Base-by-base conservation (phyloP, 2,113 vertebrate genomes). In the Anas platyrhynchos region DNA sequence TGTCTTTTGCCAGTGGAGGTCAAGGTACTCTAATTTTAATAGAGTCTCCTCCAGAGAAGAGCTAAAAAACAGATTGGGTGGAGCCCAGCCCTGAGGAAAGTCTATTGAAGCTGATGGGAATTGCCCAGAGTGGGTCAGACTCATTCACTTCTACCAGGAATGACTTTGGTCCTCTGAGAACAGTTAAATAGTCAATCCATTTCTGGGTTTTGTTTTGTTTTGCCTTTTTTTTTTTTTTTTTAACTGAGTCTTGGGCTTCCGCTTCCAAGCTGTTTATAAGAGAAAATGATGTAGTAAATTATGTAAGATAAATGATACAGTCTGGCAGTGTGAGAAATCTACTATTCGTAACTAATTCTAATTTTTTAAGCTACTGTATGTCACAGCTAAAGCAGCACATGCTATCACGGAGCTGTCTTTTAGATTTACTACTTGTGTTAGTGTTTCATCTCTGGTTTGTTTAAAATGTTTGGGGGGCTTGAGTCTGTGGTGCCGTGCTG, bases 281-380 rank as follows among this genome's bases (percentile, higher is more conserved):
- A 97, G 85, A 97, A 95, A 95, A 96, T 91, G 73, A 97, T 94
- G 76, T n/a, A 94, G 86, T 89, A 96, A 97, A 95, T 95, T 86
- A 86, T 88, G 68, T 94, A 84, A 95, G 92, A 95, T 84, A 95
- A 91, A 97, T 92, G 81, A 66, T 89, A 76, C 54, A 95, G 75
- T 66, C 65, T 96, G 95, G 86, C 88, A 89, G 72, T 93, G 91
- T 95, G 88, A 96, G 95, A 91, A 96, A 97, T 96, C 88, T 93
- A 95, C 94, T 94, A 93, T 91, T 94, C 25, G 16, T 89, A 97
- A 96, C 91, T 96, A 97, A 97, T 97, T 96, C 93, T 97, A 97
- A 97, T 96, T 96, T 97, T 94, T 94, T 93, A 94, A 97, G 92
- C 54, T 56, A 87, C 85, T 96, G 90, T 83, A 86, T 92, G 89